Percentiles rank a stretch among this genome's conserved stretches.
Conservation (phyloP, 2,888 invertebrate genomes). For the Clepsis dumicolana region DNA sequence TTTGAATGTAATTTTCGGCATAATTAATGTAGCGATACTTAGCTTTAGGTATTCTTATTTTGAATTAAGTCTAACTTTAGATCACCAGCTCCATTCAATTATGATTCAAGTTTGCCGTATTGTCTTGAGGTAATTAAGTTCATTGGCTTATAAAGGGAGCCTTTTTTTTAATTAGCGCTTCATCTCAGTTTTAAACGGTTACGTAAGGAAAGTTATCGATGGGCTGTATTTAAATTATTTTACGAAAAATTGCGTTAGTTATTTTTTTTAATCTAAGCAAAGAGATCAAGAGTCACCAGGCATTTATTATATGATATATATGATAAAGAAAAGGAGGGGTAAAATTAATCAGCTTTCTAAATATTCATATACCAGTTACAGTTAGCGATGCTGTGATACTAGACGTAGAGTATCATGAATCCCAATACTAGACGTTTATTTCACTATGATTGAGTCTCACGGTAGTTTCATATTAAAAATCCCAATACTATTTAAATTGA, state of each 20-base stretch:
- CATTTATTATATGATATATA: background rate
- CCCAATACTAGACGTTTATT: too few relatives aligned
- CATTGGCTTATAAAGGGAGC: background rate
- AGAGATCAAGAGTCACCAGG: background rate
- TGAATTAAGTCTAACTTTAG: slow-evolving; percentile 21
- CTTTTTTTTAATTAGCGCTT: background rate
- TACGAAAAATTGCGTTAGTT: background rate
- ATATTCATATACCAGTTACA: background rate
- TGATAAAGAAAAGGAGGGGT: background rate
- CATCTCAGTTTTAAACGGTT: background rate
- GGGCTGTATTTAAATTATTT: background rate
- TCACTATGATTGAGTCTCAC: too few relatives aligned
- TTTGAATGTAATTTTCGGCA: slow-evolving; percentile 14
- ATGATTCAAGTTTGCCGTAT: slow-evolving; percentile 3
- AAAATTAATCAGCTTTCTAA: background rate
- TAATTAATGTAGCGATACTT: slow-evolving; percentile 22
- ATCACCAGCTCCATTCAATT: slow-evolving; percentile 6
- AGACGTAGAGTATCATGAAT: background rate
- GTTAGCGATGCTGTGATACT: background rate
- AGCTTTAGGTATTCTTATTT: slow-evolving; percentile 13
- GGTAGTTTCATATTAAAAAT: too few relatives aligned
- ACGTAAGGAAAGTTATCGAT: background rate
- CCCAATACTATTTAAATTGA: too few relatives aligned
- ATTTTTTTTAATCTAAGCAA: background rate
- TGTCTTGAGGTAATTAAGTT: background rate